phyloP scores from a whole-genome alignment of 2,113 vertebrate species.

The Prietella phreatophila region DNA sequence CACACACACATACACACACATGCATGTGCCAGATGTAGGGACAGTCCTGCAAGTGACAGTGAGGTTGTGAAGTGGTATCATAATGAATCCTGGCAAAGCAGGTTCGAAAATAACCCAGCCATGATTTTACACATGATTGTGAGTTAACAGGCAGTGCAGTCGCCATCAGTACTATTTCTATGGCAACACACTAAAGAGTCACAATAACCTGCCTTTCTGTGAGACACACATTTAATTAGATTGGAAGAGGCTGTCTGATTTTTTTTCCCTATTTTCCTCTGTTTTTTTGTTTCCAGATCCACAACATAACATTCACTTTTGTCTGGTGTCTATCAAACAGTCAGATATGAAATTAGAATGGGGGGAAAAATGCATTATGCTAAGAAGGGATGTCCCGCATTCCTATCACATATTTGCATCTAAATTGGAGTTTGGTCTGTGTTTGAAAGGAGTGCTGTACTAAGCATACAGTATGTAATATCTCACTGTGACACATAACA shows the following conservation, averaged over 20 bases:
- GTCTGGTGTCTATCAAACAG: slow-evolving; percentile 57
- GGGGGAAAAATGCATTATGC: slow-evolving; percentile 35
- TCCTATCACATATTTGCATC: slow-evolving; percentile 56
- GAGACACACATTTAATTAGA: slow-evolving; percentile 51
- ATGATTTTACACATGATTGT: slow-evolving; percentile 11
- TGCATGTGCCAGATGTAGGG: neutral
- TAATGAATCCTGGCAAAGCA: slow-evolving; percentile 19
- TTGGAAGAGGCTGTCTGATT: slow-evolving; percentile 41
- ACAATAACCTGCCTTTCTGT: slow-evolving; percentile 30
- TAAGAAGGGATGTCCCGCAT: slow-evolving; percentile 46
- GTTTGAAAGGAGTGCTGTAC: slow-evolving; percentile 47
- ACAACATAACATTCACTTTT: slow-evolving; percentile 52
- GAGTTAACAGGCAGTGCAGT: slow-evolving; percentile 33
- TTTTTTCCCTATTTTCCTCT: neutral
- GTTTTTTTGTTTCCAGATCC: slow-evolving; percentile 39
- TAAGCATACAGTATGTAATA: slow-evolving; percentile 37
- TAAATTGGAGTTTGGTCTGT: slow-evolving; percentile 55
- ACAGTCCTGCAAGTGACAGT: neutral
- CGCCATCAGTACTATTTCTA: slow-evolving; percentile 40
- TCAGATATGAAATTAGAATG: slow-evolving; percentile 55
- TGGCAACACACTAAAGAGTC: slow-evolving; percentile 39
- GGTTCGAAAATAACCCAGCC: slow-evolving; percentile 11
- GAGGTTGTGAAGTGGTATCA: slow-evolving; percentile 2
- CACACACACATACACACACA: neutral
- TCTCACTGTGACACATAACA: slow-evolving; percentile 42